These are phyloP conservation scores for Philaethria dido DNA, from an alignment of 2,888 invertebrate genomes.

Conservation along the genomic window DNA sequence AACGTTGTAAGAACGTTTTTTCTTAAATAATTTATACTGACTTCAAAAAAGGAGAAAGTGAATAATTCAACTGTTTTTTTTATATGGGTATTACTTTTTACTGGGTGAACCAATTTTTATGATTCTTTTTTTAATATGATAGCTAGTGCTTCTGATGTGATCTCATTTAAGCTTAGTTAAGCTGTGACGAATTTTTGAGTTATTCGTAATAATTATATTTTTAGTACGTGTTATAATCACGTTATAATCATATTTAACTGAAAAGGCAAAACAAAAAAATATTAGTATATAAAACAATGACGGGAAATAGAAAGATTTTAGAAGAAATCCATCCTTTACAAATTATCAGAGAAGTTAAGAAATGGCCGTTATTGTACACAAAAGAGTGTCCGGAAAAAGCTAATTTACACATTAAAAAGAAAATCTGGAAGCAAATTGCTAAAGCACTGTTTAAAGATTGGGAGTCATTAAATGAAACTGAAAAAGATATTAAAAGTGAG, in stretches of 20 bases:
- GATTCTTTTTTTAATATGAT: too few species aligned
- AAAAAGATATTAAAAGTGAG: conserved; percentile 49
- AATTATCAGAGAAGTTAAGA: conserved; percentile 58
- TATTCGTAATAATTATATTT: too few species aligned
- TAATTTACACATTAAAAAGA: conserved; percentile 49
- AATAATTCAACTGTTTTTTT: too few species aligned
- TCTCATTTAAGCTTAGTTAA: too few species aligned
- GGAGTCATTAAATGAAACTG: conserved; percentile 45
- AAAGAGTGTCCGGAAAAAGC: conserved; percentile 50
- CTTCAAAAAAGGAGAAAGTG: too few species aligned
- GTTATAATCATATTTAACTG: not conserved
- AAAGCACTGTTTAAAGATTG: conserved; percentile 51
- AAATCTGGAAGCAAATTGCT: conserved; percentile 56
- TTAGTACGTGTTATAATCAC: too few species aligned
- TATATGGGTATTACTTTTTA: too few species aligned
- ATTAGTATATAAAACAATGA: not conserved
- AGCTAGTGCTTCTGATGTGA: too few species aligned
- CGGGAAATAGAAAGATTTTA: conserved; percentile 50
- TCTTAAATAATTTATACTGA: too few species aligned
- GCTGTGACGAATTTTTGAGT: too few species aligned
- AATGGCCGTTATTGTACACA: conserved; percentile 56
- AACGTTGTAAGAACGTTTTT: not conserved
- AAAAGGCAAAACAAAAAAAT: not conserved
- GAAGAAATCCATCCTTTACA: conserved; percentile 55
- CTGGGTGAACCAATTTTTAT: too few species aligned